These are phyloP conservation scores for Protaetia brevitarsis DNA, from an alignment of 1,140 invertebrate species.

Conservation along the genomic window DNA sequence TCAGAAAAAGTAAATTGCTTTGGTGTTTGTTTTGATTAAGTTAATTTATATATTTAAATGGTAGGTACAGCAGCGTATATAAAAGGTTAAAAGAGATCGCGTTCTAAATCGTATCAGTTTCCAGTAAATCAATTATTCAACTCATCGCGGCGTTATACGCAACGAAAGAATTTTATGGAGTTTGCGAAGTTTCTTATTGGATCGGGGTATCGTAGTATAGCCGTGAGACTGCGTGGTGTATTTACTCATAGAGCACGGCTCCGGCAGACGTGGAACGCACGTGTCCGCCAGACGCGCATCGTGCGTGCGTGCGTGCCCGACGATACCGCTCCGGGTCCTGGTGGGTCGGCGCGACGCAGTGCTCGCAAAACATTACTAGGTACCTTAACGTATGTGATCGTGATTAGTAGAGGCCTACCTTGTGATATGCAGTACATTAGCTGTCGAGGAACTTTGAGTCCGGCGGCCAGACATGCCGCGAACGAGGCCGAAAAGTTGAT, in stretches of 20 bases:
- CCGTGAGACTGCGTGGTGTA: constrained; percentile 2
- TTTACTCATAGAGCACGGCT: not conserved
- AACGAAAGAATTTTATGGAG: not conserved
- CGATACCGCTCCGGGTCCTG: not conserved
- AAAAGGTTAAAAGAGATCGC: too few species aligned
- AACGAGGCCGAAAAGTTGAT: constrained; percentile 65
- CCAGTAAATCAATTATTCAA: too few species aligned
- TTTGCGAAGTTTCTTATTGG: not conserved
- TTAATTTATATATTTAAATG: too few species aligned
- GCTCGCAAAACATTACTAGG: not conserved
- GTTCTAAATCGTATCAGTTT: too few species aligned
- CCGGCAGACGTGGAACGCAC: not conserved
- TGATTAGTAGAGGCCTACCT: constrained; percentile 48
- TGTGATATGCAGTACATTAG: constrained; percentile 67
- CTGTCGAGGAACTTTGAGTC: constrained; percentile 61
- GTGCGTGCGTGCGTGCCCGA: constrained; percentile 3
- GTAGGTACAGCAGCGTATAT: too few species aligned
- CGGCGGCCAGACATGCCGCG: constrained; percentile 61
- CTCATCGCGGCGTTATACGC: not conserved
- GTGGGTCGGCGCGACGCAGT: not conserved
- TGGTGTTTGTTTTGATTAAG: too few species aligned
- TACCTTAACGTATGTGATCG: not conserved
- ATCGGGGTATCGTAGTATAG: not conserved
- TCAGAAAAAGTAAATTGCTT: too few species aligned
- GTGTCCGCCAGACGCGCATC: constrained; percentile 7